Evolutionary conservation across 2,888 invertebrate genomes (phyloP).

Genomic region (Opisthograptis luteolata): DNA sequence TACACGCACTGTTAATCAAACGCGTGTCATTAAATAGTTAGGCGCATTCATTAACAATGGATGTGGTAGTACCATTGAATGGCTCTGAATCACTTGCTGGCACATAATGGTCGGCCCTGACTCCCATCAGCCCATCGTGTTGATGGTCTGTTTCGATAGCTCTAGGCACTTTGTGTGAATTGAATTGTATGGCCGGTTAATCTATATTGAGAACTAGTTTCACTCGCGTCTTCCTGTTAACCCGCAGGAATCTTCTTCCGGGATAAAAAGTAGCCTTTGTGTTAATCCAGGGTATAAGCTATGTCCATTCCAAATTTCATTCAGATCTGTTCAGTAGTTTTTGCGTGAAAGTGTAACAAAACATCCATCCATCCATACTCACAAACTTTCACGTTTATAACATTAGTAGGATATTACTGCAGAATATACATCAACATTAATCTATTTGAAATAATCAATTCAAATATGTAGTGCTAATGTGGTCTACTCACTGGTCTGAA

Average conservation of each 20-base stretch:
- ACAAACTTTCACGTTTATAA: no score
- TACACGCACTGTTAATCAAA: slow-evolving; percentile 52
- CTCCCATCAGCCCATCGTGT: background rate
- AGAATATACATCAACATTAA: no score
- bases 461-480: background rate
- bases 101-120: slow-evolving; percentile 10
- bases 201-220: background rate
- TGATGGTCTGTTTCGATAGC: slow-evolving; percentile 11
- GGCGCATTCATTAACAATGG: slow-evolving; percentile 31
- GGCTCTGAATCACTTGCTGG: slow-evolving; percentile 3
- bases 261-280: no score
- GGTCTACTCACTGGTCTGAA: slow-evolving; percentile 82
- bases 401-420: no score
- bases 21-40: slow-evolving; percentile 42
- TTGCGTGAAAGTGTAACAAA: no score
- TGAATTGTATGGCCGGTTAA: background rate
- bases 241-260: no score
- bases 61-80: slow-evolving; percentile 1
- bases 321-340: no score
- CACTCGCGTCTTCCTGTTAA: no score
- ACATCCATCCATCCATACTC: no score
- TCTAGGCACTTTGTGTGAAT: background rate
- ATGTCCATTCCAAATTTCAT: no score
- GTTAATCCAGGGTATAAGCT: no score
- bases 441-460: no score